These are phyloP conservation scores for Empidonax traillii DNA, from an alignment of 2,113 vertebrate genomes.

Conservation along the genomic window DNA sequence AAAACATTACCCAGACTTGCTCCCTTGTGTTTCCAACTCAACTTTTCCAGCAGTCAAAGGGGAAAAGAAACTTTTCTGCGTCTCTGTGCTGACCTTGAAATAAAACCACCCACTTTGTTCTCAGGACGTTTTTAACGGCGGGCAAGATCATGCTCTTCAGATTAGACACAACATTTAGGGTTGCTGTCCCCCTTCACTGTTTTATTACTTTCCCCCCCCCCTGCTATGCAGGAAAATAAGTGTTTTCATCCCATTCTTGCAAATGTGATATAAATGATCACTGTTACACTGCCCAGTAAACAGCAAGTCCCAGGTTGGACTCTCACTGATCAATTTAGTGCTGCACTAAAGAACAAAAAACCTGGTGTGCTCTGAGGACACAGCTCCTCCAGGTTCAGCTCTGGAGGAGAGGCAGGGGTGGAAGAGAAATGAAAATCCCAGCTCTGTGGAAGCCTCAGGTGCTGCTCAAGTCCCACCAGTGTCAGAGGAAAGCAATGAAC, in stretches of 20 bases:
- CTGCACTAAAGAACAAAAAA: background rate
- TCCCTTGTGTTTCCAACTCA: background rate
- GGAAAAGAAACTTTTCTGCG: background rate
- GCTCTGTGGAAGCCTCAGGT: background rate
- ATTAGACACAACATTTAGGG: background rate
- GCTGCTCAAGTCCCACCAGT: background rate
- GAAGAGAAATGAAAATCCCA: background rate
- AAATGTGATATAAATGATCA: background rate
- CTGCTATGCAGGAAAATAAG: background rate
- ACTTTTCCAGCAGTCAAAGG: background rate
- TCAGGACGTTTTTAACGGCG: background rate
- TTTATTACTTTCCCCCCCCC: background rate
- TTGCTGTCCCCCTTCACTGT: background rate
- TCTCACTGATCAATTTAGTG: background rate
- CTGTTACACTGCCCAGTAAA: background rate
- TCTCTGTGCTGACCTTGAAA: constrained; percentile 4
- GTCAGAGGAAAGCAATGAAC: background rate
- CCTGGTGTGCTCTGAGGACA: background rate
- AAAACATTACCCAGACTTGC: background rate
- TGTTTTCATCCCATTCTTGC: background rate
- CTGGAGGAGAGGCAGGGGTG: background rate
- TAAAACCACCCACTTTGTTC: constrained; percentile 24
- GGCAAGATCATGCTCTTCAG: background rate
- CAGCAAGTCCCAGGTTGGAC: background rate
- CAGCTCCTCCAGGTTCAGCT: background rate